These are phyloP conservation scores for Mesorhabditis sp. DNA, from an alignment of 2,888 invertebrate genomes.

Conservation along the genomic window DNA sequence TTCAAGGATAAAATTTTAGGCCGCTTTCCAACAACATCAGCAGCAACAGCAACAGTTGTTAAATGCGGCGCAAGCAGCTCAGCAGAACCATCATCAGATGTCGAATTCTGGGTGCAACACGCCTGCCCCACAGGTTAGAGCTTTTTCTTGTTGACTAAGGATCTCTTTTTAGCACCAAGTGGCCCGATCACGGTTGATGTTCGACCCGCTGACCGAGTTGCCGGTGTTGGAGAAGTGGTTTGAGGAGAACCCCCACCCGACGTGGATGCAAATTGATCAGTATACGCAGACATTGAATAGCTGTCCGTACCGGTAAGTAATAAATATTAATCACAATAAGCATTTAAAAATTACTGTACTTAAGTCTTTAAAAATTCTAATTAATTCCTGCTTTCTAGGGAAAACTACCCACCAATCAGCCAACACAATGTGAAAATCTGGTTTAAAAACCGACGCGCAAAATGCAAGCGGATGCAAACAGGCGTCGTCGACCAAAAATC, in stretches of 20 bases:
- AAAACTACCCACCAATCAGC: conserved; percentile 95
- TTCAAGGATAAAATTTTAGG: conserved; percentile 9
- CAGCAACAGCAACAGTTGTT: conserved; percentile 8
- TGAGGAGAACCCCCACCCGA: conserved; percentile 93
- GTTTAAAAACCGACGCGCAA: conserved; percentile 88
- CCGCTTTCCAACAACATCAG: conserved; percentile 17
- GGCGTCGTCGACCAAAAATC: conserved; percentile 23
- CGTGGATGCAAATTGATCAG: conserved; percentile 91
- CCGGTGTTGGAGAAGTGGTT: conserved; percentile 73
- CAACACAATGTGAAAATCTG: conserved; percentile 99
- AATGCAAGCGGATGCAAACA: conserved; percentile 79
- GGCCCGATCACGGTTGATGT: conserved; percentile 87
- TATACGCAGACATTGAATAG: conserved; percentile 94
- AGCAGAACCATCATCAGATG: not conserved
- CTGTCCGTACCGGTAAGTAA: conserved; percentile 77
- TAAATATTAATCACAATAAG: not conserved
- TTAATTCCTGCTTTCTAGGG: conserved; percentile 58
- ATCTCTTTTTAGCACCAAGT: conserved; percentile 15
- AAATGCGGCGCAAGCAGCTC: conserved; percentile 8
- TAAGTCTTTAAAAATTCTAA: not conserved
- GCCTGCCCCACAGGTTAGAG: conserved; percentile 8
- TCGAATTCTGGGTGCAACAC: conserved; percentile 7
- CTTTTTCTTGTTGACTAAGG: conserved; percentile 9
- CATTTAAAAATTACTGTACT: not conserved
- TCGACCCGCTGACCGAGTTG: conserved; percentile 96